Conservation (phyloP, 2,888 invertebrate species). For the Emmelina monodactyla region DNA sequence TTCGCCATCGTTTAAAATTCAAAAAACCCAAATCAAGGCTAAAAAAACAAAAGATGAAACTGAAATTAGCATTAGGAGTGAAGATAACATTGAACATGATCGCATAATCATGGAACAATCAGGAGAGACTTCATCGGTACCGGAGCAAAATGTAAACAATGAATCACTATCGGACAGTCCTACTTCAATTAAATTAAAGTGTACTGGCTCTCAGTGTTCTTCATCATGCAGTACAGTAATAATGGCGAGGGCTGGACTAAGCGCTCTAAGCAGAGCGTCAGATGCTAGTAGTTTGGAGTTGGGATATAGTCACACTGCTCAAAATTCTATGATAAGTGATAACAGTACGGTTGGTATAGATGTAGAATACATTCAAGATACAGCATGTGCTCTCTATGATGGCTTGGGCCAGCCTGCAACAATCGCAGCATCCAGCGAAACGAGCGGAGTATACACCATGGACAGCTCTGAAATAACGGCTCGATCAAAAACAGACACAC, state of each 20-base stretch:
- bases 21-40: slow-evolving; percentile 33
- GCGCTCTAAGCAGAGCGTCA: slow-evolving; percentile 70
- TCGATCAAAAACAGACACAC: slow-evolving; percentile 65
- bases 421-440: slow-evolving; percentile 78
- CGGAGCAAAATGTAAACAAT: slow-evolving; percentile 51
- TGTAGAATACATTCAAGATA: slow-evolving; percentile 66
- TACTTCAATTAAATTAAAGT: slow-evolving; percentile 65
- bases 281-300: slow-evolving; percentile 84
- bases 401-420: slow-evolving; percentile 62
- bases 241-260: slow-evolving; percentile 64
- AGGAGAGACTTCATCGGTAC: slow-evolving; percentile 40
- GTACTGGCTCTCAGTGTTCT: slow-evolving; percentile 83
- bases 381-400: slow-evolving; percentile 67
- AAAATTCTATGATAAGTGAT: slow-evolving; percentile 82
- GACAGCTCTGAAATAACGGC: slow-evolving; percentile 72
- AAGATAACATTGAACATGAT: slow-evolving; percentile 21
- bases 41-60: slow-evolving; percentile 38
- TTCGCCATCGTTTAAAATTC: slow-evolving; percentile 44
- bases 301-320: slow-evolving; percentile 86
- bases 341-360: slow-evolving; percentile 72
- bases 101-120: slow-evolving; percentile 27
- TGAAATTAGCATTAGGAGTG: slow-evolving; percentile 30
- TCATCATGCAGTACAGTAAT: slow-evolving; percentile 90
- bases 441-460: slow-evolving; percentile 86
- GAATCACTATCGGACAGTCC: slow-evolving; percentile 62